phyloP scores from a whole-genome alignment of 2,888 invertebrate genomes.

The Agonopterix alstromeriana region DNA sequence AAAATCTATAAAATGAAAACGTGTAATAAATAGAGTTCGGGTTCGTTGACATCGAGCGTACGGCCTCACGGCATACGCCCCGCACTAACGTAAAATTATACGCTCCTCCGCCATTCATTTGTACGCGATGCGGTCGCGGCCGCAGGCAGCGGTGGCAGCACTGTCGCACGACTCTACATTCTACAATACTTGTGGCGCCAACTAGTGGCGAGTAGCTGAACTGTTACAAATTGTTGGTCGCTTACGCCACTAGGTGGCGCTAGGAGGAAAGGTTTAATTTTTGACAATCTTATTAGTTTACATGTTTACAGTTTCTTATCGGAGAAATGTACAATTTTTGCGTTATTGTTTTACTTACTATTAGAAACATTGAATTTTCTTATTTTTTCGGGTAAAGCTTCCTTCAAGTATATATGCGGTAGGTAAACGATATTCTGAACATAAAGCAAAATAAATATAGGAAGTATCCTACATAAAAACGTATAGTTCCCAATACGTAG shows the following conservation, averaged over 20 bases:
- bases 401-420: too few species aligned
- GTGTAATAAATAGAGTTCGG: slow-evolving; percentile 30
- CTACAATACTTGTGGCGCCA: slow-evolving; percentile 33
- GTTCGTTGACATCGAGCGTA: slow-evolving; percentile 65
- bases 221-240: slow-evolving; percentile 23
- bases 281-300: background rate
- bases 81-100: slow-evolving; percentile 48
- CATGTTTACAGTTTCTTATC: too few species aligned
- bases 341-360: too few species aligned
- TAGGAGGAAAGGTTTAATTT: slow-evolving; percentile 3
- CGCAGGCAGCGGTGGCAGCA: slow-evolving; percentile 35
- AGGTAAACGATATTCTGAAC: too few species aligned
- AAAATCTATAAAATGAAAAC: slow-evolving; percentile 18
- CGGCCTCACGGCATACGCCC: slow-evolving; percentile 42
- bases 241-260: slow-evolving; percentile 41
- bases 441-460: too few species aligned
- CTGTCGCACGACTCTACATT: slow-evolving; percentile 10
- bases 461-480: too few species aligned
- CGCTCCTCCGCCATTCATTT: slow-evolving; percentile 57
- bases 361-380: too few species aligned
- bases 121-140: slow-evolving; percentile 24
- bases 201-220: slow-evolving; percentile 61
- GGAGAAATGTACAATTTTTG: too few species aligned
- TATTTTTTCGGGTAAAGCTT: too few species aligned
- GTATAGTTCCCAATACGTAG: too few species aligned